These are phyloP conservation scores for Lithobius niger DNA, from an alignment of 1,140 invertebrate species.

Conservation along the genomic window DNA sequence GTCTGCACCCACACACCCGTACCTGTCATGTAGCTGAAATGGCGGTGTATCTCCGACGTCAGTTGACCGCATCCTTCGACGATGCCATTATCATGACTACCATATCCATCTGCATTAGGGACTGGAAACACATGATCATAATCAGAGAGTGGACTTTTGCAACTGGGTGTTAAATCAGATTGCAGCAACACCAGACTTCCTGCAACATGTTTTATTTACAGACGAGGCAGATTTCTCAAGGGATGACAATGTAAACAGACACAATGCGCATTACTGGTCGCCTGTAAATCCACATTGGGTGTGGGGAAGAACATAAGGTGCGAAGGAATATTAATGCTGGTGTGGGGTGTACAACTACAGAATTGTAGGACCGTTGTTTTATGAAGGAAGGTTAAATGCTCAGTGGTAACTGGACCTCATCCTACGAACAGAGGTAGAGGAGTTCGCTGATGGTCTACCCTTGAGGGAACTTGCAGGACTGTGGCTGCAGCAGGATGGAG, in stretches of 20 bases:
- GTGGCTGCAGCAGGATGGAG: conserved; percentile 27
- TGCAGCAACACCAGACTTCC: background rate
- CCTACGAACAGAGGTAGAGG: conserved; percentile 14
- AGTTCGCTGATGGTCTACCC: too few species aligned
- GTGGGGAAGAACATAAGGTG: conserved; percentile 24
- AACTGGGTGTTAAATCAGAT: background rate
- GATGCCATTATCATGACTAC: background rate
- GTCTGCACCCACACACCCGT: too few species aligned
- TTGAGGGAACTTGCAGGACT: too few species aligned
- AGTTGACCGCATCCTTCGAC: background rate
- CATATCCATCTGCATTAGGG: background rate
- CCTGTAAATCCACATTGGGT: conserved; percentile 28
- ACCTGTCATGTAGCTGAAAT: too few species aligned
- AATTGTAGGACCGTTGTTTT: conserved; percentile 27
- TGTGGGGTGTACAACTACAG: conserved; percentile 24
- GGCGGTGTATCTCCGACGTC: too few species aligned
- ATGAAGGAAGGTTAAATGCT: conserved; percentile 20
- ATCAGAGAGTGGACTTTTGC: background rate
- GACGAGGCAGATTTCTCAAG: background rate
- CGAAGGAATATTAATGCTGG: conserved; percentile 28
- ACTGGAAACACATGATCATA: background rate
- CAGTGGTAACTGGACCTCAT: conserved; percentile 24
- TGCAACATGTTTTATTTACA: background rate
- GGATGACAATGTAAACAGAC: conserved; percentile 22
- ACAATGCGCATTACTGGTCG: conserved; percentile 33